These are phyloP conservation scores for Leptinotarsa haldemani DNA, from an alignment of 2,888 invertebrate species.

Conservation along the genomic window DNA sequence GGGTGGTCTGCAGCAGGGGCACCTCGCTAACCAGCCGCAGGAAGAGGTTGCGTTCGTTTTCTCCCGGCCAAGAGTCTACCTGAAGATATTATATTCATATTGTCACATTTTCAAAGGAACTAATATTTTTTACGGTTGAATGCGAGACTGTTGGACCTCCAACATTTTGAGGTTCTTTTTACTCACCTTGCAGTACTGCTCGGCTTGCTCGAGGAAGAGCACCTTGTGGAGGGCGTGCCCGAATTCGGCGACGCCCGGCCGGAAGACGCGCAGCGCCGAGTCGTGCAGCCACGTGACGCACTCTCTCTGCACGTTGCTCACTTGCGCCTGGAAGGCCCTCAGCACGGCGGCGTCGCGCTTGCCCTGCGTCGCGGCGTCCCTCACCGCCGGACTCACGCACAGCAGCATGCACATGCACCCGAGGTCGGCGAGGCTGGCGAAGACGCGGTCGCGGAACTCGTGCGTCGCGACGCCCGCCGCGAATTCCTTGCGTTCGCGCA, in stretches of 20 bases:
- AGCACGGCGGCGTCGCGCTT: conserved; percentile 68
- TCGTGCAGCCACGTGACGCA: conserved; percentile 91
- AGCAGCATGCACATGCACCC: conserved; percentile 87
- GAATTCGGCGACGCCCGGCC: conserved; percentile 77
- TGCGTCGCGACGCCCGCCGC: conserved; percentile 72
- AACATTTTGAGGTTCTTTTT: not conserved
- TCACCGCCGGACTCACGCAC: conserved; percentile 77
- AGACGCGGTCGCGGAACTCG: conserved; percentile 85
- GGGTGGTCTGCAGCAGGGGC: conserved; percentile 86
- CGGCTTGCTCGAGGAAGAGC: conserved; percentile 81
- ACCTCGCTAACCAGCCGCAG: conserved; percentile 88
- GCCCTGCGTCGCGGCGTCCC: conserved; percentile 72
- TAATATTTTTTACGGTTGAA: too few species aligned
- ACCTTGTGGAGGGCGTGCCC: conserved; percentile 83
- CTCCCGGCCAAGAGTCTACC: conserved; percentile 69
- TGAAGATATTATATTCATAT: not conserved
- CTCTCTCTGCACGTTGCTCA: conserved; percentile 82
- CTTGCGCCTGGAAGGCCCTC: conserved; percentile 63
- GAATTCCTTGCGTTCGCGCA: conserved; percentile 74
- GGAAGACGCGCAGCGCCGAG: conserved; percentile 78
- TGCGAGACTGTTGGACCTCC: too few species aligned
- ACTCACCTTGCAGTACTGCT: conserved; percentile 80
- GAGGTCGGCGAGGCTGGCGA: conserved; percentile 85
- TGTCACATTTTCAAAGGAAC: too few species aligned
- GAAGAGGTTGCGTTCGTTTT: conserved; percentile 84